Conservation (phyloP, 2,797 vertebrate genomes). For the Halcyon smyrnensis region DNA sequence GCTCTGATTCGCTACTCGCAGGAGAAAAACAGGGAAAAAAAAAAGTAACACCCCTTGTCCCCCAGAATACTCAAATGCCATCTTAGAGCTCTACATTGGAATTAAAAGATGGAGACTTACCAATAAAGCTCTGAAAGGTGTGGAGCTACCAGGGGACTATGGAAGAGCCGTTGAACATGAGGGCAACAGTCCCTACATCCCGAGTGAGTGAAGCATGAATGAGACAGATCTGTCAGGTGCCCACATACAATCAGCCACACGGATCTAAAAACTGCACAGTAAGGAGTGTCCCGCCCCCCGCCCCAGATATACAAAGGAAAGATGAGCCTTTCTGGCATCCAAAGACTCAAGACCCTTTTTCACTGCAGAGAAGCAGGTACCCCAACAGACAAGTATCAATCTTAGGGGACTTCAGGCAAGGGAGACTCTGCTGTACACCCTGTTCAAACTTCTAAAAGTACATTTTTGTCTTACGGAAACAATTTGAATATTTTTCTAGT, state of each 20-base stretch:
- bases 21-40: background rate
- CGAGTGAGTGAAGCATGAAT: conserved; percentile 42
- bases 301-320: background rate
- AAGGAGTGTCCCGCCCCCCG: background rate
- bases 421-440: background rate
- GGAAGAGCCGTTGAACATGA: background rate
- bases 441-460: background rate
- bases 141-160: background rate
- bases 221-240: conserved; percentile 47
- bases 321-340: background rate
- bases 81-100: background rate
- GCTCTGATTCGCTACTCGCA: rapidly evolving
- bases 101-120: conserved; percentile 30
- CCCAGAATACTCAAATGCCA: background rate
- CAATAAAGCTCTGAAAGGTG: background rate
- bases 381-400: background rate
- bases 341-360: background rate
- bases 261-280: conserved; percentile 32
- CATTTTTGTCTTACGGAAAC: background rate
- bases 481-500: background rate
- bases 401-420: background rate
- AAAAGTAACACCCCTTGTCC: background rate
- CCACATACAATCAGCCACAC: background rate
- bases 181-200: conserved; percentile 11
- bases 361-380: background rate